Percentiles rank a stretch among this genome's conserved stretches.
These are phyloP conservation scores for Mormyrus iriodes DNA, from an alignment of 2,113 vertebrate genomes.

Conservation along the genomic window DNA sequence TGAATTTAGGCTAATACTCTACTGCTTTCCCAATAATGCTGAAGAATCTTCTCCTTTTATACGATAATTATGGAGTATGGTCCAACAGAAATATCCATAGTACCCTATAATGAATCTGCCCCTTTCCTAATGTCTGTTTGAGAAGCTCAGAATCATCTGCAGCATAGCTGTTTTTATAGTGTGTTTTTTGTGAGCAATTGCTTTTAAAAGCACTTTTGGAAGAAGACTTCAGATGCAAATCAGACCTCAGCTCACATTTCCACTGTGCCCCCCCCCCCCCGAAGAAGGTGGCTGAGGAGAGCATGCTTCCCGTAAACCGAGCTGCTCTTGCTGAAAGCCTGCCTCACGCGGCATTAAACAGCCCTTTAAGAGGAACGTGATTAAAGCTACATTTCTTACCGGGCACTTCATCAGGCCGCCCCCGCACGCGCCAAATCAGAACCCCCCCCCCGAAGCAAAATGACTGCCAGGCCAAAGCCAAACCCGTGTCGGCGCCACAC, in stretches of 20 bases:
- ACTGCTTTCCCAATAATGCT: not conserved
- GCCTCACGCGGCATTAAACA: not conserved
- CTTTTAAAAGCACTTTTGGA: not conserved
- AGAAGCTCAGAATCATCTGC: not conserved
- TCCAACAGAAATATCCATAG: not conserved
- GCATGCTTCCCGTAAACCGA: not conserved
- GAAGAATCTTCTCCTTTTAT: not conserved
- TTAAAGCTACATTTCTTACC: slow-evolving; percentile 2
- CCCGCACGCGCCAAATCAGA: not conserved
- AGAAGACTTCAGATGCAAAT: not conserved
- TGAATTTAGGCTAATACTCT: not conserved
- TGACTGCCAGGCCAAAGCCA: not conserved
- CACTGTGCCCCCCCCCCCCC: too few relatives aligned
- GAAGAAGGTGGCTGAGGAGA: not conserved
- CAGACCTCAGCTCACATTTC: not conserved
- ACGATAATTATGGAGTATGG: not conserved
- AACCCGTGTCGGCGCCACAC: not conserved
- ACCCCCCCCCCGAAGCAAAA: not conserved
- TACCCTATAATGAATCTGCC: not conserved
- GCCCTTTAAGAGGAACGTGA: not conserved
- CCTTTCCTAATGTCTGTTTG: not conserved
- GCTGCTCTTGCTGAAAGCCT: not conserved
- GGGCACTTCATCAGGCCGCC: not conserved
- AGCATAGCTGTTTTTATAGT: not conserved
- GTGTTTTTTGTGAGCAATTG: not conserved